Evolutionary conservation across 1,140 invertebrate species (phyloP).

Genomic region (Lerema accius): DNA sequence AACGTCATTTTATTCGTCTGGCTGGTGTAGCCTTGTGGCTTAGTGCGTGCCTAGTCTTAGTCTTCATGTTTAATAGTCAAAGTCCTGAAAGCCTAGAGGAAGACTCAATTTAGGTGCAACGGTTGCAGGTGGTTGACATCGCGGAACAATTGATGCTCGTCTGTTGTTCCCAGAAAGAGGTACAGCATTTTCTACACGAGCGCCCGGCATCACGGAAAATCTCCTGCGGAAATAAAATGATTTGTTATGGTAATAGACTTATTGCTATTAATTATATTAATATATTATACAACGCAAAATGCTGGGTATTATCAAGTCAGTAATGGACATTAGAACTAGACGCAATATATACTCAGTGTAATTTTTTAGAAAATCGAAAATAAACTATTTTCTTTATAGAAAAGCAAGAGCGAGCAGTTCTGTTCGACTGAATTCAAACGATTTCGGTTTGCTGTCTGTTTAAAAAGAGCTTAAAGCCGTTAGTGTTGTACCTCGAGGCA

Average conservation of each 20-base stretch:
- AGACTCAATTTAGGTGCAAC: constrained; percentile 38
- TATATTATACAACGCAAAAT: too few relatives aligned
- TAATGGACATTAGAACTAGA: too few relatives aligned
- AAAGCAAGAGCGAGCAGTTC: too few relatives aligned
- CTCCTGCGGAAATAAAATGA: constrained; percentile 47
- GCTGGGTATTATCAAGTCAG: too few relatives aligned
- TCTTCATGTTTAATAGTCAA: constrained; percentile 40
- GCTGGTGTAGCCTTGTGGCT: neutral
- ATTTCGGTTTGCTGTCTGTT: too few relatives aligned
- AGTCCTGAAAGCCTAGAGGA: constrained; percentile 64
- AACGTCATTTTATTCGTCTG: neutral
- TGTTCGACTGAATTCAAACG: too few relatives aligned
- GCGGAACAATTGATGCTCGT: constrained; percentile 60
- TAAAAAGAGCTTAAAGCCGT: too few relatives aligned
- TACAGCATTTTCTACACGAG: constrained; percentile 44
- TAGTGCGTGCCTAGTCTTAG: neutral
- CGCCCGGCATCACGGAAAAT: constrained; percentile 68
- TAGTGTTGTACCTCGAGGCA: constrained; percentile 63
- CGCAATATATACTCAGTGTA: too few relatives aligned
- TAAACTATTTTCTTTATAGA: too few relatives aligned
- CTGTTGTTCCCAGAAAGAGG: constrained; percentile 34
- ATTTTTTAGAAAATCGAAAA: too few relatives aligned
- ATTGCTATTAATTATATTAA: too few relatives aligned
- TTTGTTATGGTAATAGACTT: too few relatives aligned
- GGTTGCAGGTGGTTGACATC: constrained; percentile 43